Percentiles rank a stretch among this genome's conserved stretches.
These are phyloP conservation scores for Tachycineta bicolor DNA, from an alignment of 2,113 vertebrate species.

Conservation along the genomic window DNA sequence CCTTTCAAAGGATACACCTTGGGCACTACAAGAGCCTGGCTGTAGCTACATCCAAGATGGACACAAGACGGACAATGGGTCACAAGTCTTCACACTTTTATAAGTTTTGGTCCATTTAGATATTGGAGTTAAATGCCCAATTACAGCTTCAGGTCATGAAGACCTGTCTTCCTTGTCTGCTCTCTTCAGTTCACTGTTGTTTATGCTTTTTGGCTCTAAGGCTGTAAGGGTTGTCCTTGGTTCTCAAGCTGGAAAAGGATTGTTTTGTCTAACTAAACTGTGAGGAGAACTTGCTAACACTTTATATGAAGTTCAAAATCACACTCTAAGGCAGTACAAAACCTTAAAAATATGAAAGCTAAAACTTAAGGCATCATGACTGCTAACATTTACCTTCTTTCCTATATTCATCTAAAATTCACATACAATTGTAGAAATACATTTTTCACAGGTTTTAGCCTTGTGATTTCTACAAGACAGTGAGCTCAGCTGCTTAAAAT, in stretches of 20 bases:
- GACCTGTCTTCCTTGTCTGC: not conserved
- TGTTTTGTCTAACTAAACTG: not conserved
- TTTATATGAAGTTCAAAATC: not conserved
- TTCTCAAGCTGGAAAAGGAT: not conserved
- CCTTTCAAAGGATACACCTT: not conserved
- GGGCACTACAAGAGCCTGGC: not conserved
- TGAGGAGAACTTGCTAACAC: not conserved
- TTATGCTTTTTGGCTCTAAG: not conserved
- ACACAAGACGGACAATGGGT: not conserved
- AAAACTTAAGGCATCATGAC: not conserved
- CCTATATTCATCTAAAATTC: not conserved
- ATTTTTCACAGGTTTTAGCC: not conserved
- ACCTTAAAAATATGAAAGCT: not conserved
- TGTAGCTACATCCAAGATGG: not conserved
- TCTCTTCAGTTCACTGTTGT: not conserved
- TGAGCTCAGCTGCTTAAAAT: not conserved
- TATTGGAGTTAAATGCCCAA: not conserved
- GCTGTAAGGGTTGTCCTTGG: not conserved
- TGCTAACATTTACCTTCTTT: not conserved
- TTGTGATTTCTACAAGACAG: not conserved
- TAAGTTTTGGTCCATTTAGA: not conserved
- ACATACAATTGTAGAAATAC: not conserved
- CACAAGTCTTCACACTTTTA: not conserved
- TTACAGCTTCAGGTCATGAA: not conserved
- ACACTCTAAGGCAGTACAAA: not conserved